Conservation (phyloP, 2,113 vertebrate genomes). For the Apus apus region DNA sequence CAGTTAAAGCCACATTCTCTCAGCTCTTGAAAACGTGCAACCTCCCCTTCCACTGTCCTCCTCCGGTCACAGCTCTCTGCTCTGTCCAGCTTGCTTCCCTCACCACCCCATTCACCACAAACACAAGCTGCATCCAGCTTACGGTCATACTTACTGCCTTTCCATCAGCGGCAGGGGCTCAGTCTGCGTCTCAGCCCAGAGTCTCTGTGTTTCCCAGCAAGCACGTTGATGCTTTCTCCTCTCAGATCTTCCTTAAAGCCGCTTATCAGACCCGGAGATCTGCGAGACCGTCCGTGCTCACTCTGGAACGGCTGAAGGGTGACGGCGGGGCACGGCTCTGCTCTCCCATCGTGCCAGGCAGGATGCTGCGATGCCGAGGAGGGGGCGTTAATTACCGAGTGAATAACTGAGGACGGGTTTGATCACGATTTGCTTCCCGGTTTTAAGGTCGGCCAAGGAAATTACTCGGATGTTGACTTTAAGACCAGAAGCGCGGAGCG, state of each 20-base stretch:
- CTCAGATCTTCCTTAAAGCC: neutral
- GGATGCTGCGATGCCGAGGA: neutral
- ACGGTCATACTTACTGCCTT: fast-evolving
- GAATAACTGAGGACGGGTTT: fast-evolving
- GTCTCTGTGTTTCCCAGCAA: fast-evolving
- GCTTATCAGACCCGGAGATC: fast-evolving
- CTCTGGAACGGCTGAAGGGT: neutral
- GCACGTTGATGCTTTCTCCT: neutral
- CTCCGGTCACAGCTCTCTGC: fast-evolving
- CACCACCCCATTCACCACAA: neutral
- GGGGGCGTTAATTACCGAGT: neutral
- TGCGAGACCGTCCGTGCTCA: fast-evolving
- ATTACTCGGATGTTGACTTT: neutral
- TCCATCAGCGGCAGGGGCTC: neutral
- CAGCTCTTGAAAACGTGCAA: neutral
- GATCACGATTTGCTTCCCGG: neutral
- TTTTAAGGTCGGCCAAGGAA: neutral
- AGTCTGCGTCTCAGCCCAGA: fast-evolving
- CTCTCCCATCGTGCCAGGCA: neutral
- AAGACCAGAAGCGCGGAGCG: neutral
- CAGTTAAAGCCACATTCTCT: neutral
- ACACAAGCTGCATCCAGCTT: neutral
- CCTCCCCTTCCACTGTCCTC: neutral
- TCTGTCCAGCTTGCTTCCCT: neutral
- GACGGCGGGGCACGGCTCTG: neutral